Percentiles rank a stretch among this genome's conserved stretches.
phyloP scores from a whole-genome alignment of 2,797 vertebrate genomes.

The Agapornis canus region DNA sequence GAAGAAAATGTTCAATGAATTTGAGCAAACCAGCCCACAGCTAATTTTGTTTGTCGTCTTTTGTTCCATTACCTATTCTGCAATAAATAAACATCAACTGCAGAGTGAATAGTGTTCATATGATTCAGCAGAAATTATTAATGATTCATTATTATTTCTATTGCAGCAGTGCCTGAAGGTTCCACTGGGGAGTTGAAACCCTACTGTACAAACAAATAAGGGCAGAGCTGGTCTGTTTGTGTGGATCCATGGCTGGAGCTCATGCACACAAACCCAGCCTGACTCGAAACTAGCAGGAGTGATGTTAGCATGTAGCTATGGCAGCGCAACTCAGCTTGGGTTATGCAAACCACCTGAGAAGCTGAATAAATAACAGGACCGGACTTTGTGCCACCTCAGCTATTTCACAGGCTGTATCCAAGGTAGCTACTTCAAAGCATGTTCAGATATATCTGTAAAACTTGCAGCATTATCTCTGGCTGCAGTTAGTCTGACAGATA shows the following conservation, averaged over 20 bases:
- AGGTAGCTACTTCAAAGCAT: background rate
- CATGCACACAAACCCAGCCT: background rate
- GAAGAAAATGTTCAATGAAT: constrained; percentile 38
- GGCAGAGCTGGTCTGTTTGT: background rate
- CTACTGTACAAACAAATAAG: constrained; percentile 9
- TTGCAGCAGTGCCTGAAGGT: background rate
- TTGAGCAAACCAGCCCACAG: background rate
- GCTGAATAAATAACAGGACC: background rate
- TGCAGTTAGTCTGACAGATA: background rate
- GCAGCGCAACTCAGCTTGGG: background rate
- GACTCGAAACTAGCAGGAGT: background rate
- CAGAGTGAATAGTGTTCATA: constrained; percentile 19
- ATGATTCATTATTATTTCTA: constrained; percentile 40
- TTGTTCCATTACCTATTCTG: constrained; percentile 38
- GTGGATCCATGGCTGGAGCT: background rate
- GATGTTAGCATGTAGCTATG: background rate
- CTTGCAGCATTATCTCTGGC: background rate
- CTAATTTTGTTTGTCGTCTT: background rate
- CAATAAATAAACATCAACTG: constrained; percentile 36
- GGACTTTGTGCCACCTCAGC: background rate
- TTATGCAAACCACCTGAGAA: background rate
- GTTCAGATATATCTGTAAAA: background rate
- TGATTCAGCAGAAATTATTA: constrained; percentile 37
- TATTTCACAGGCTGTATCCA: rapidly evolving
- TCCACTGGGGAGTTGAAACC: background rate